A percentile compares a stretch with the other conserved stretches of the same genome.
Evolutionary conservation across 2,797 vertebrate genomes (phyloP).

Genomic region (Channallabes apus): DNA sequence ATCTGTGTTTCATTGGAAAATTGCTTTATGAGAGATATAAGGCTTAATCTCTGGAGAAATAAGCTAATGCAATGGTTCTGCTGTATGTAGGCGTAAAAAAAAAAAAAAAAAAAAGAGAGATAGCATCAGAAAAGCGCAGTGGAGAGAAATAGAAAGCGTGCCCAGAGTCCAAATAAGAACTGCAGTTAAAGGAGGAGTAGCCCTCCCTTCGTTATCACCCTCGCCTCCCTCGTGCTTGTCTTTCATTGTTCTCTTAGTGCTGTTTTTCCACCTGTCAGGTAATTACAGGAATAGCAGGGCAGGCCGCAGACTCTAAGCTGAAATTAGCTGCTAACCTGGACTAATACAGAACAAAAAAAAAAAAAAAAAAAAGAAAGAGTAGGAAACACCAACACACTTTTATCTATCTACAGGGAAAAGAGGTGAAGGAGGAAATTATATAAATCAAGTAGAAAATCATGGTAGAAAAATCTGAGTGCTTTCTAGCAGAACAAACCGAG

Average conservation of each 20-base stretch:
- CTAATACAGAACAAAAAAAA: not conserved
- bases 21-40: slow-evolving; percentile 62
- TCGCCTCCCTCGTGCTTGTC: slow-evolving; percentile 12
- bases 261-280: slow-evolving; percentile 39
- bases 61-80: slow-evolving; percentile 68
- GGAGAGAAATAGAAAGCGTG: slow-evolving; percentile 59
- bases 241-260: slow-evolving; percentile 22
- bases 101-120: slow-evolving; percentile 29
- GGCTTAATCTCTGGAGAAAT: slow-evolving; percentile 67
- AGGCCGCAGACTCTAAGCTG: slow-evolving; percentile 7
- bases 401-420: not conserved
- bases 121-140: slow-evolving; percentile 60
- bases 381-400: not conserved
- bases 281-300: slow-evolving; percentile 33
- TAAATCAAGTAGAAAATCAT: slow-evolving; percentile 8
- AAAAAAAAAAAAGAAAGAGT: not conserved
- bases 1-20: slow-evolving; percentile 63
- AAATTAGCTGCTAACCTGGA: not conserved
- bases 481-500: not conserved
- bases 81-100: slow-evolving; percentile 50
- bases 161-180: slow-evolving; percentile 59
- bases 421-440: not conserved
- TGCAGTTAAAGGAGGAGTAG: slow-evolving; percentile 25
- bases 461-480: not conserved
- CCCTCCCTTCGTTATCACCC: slow-evolving; percentile 13